Base-by-base conservation (phyloP, 1,140 invertebrate species). In the Stegodyphus mimosarum region DNA sequence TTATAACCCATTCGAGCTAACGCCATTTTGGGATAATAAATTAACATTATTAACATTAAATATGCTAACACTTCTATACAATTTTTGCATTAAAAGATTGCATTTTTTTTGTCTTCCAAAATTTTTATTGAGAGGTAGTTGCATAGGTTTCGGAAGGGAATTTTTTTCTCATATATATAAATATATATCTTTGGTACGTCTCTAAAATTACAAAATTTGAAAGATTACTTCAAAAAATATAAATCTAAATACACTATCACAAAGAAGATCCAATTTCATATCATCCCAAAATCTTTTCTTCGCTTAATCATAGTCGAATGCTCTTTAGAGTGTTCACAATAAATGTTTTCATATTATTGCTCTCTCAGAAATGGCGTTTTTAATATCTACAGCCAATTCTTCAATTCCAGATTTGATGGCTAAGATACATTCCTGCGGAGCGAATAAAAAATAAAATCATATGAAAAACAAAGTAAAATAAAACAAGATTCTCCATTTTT, bases 401-500 rank as follows among this genome's bases (percentile, higher is more conserved):
- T 84, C 81, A 84, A 84, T 74, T 83, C 80, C 80, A 72, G 67
- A 66, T 83, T 83, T 83, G 80, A 83, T 74, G 69, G 77, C 67
- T 11, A 9, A 49, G 76, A 60, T 18, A 69, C 67, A n/a, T 33
- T n/a, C 70, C 72, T 81, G 64, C 60, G 60, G 60, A 48, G 15
- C 15, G 18, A 53, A 79, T n/a, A 69, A 79, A 69, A 69, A 52
- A 51, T 67, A 70, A 76, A 74, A n/a, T 55, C 15, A n/a, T 15
- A 60, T 60, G 48, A 52, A 52, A 74, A 53, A 74, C 17, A 13
- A 74, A 53, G 52, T 1, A 72, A 72, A 11, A 72, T 18, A 60
- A n/a, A 7, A 5, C 18, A 50, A 51, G 81, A 76, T 84, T 75
- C 72, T 76, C 73, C 63, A 69, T 84, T 84, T 84, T 84, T 84